phyloP scores from a whole-genome alignment of 2,888 invertebrate genomes.

The Xanthorhoe spadicearia region DNA sequence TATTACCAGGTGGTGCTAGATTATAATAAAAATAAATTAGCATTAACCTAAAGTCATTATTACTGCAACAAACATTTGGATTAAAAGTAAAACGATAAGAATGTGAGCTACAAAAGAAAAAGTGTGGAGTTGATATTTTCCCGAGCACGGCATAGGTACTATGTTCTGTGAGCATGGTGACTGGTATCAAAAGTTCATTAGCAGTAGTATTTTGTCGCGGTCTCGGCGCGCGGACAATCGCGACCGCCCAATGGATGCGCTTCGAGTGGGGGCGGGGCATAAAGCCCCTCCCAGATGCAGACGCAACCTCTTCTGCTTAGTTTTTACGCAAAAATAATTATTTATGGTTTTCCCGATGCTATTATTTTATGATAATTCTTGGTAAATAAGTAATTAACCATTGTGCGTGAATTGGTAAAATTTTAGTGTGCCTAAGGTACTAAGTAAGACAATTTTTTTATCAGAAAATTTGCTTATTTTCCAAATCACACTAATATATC shows the following conservation, averaged over 20 bases:
- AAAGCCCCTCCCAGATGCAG: constrained; percentile 61
- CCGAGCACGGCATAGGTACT: neutral
- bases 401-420: no score
- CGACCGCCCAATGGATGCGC: constrained; percentile 75
- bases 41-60: neutral
- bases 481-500: neutral
- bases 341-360: constrained; percentile 19
- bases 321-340: constrained; percentile 25
- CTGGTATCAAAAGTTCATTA: constrained; percentile 30
- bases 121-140: neutral
- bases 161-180: constrained; percentile 11
- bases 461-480: neutral
- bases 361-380: constrained; percentile 16
- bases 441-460: no score
- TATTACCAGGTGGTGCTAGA: neutral
- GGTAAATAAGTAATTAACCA: constrained; percentile 9
- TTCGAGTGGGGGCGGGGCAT: constrained; percentile 64
- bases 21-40: neutral
- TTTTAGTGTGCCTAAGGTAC: no score
- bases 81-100: neutral
- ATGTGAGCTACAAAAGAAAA: neutral
- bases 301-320: constrained; percentile 29
- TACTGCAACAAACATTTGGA: neutral
- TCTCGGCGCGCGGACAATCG: constrained; percentile 31
- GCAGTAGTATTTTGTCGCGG: constrained; percentile 37